These are phyloP conservation scores for Catalaphyllia jardinei DNA, from an alignment of 64 coral and sea anemone species.

Conservation along the genomic window DNA sequence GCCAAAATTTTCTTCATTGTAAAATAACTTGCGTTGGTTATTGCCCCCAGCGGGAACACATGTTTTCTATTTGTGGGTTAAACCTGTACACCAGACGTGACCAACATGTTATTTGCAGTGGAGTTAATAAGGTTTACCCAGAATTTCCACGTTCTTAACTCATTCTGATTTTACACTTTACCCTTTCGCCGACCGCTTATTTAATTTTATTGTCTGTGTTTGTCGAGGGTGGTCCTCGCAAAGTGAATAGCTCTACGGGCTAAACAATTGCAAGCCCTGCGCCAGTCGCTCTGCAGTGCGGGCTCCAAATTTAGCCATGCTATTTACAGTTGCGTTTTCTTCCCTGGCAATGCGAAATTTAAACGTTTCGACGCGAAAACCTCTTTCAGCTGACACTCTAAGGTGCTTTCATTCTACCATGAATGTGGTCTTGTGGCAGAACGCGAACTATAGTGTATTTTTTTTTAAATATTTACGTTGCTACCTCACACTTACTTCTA, in stretches of 20 bases:
- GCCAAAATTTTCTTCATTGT: neutral
- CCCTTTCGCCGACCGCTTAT: neutral
- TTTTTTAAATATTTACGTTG: constrained; percentile 32
- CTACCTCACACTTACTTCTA: neutral
- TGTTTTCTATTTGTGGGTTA: neutral
- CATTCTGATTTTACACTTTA: neutral
- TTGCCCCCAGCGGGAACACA: neutral
- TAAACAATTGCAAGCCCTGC: neutral
- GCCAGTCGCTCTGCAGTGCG: neutral
- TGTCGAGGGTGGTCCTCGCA: neutral
- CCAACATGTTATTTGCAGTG: neutral
- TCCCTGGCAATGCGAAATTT: neutral
- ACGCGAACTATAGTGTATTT: neutral
- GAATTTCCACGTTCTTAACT: neutral
- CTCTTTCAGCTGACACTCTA: neutral
- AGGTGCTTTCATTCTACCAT: neutral
- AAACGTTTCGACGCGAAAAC: neutral
- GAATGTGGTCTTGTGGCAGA: neutral
- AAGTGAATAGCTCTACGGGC: neutral
- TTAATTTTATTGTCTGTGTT: neutral
- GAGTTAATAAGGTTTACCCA: neutral
- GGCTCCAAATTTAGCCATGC: neutral
- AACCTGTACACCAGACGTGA: neutral
- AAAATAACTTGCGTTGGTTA: neutral
- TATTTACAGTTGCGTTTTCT: neutral